Conservation (phyloP, 1,140 invertebrate genomes). For the Drosophila sechellia region DNA sequence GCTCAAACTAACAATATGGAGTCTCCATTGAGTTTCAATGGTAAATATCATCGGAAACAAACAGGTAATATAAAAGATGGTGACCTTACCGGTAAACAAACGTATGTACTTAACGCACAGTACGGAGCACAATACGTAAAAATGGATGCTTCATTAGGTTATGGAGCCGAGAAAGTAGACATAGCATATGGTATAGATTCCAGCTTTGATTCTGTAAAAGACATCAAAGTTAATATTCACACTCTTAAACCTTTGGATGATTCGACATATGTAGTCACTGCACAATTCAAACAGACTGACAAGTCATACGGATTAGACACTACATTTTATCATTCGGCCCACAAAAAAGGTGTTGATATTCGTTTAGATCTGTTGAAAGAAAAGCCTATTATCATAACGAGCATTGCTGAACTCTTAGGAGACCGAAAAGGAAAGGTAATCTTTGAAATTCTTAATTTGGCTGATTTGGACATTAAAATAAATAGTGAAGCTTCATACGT, state of each 20-base stretch:
- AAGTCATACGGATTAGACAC: conserved; percentile 53
- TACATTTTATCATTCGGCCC: conserved; percentile 40
- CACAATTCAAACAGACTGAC: conserved; percentile 34
- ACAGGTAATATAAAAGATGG: conserved; percentile 29
- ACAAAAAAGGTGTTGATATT: conserved; percentile 72
- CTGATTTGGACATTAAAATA: conserved; percentile 85
- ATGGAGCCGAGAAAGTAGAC: conserved; percentile 14
- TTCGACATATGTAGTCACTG: conserved; percentile 64
- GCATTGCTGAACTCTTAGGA: conserved; percentile 86
- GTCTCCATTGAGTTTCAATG: conserved; percentile 56
- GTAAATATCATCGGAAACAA: conserved; percentile 52
- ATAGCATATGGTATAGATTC: conserved; percentile 76
- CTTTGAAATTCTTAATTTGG: conserved; percentile 85
- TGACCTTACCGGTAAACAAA: conserved; percentile 35
- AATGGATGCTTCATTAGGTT: conserved; percentile 32
- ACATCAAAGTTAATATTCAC: conserved; percentile 86
- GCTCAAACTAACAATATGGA: conserved; percentile 48
- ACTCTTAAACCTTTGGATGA: conserved; percentile 86
- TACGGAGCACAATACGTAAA: conserved; percentile 65
- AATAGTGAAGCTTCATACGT: conserved; percentile 86
- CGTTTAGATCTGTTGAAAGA: conserved; percentile 20
- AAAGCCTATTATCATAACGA: conserved; percentile 85
- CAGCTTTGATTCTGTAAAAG: conserved; percentile 86
- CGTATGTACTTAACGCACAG: conserved; percentile 48
- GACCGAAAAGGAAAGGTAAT: conserved; percentile 86